A percentile compares a stretch with the other conserved stretches of the same genome.
phyloP scores from a whole-genome alignment of 2,113 vertebrate species.

The Toxotes chatareus region DNA sequence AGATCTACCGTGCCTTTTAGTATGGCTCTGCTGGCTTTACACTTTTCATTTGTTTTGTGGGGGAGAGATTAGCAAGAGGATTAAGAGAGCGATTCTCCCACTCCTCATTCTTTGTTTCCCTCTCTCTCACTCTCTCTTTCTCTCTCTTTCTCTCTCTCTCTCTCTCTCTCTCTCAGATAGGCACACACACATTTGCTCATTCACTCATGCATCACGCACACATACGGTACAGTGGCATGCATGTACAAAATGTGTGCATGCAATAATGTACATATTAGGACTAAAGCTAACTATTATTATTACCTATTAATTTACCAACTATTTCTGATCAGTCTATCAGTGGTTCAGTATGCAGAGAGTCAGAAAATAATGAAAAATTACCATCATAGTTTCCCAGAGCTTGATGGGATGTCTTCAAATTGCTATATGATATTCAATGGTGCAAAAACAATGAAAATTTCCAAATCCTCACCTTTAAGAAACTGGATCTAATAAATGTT shows the following conservation, averaged over 20 bases:
- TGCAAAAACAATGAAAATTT: not conserved
- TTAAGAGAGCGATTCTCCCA: conserved; percentile 76
- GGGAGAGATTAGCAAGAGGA: conserved; percentile 81
- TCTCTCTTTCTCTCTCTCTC: conserved; percentile 32
- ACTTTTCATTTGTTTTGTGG: conserved; percentile 84
- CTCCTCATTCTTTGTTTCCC: conserved; percentile 67
- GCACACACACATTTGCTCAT: conserved; percentile 26
- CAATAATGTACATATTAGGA: not conserved
- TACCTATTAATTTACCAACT: conserved; percentile 7
- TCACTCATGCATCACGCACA: conserved; percentile 27
- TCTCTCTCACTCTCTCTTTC: conserved; percentile 41
- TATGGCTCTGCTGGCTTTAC: conserved; percentile 78
- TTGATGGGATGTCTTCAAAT: not conserved
- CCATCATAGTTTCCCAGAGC: not conserved
- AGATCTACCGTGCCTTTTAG: conserved; percentile 74
- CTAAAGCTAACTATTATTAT: not conserved
- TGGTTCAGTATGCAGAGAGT: not conserved
- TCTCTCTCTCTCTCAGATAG: conserved; percentile 36
- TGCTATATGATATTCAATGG: not conserved
- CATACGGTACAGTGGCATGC: not conserved
- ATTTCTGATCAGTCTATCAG: not conserved
- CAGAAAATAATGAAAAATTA: not conserved
- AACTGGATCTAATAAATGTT: not conserved
- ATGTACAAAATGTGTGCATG: not conserved
- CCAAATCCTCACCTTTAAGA: not conserved